Base-by-base conservation (phyloP, 2,888 invertebrate genomes). In the Punctoribates punctum region DNA sequence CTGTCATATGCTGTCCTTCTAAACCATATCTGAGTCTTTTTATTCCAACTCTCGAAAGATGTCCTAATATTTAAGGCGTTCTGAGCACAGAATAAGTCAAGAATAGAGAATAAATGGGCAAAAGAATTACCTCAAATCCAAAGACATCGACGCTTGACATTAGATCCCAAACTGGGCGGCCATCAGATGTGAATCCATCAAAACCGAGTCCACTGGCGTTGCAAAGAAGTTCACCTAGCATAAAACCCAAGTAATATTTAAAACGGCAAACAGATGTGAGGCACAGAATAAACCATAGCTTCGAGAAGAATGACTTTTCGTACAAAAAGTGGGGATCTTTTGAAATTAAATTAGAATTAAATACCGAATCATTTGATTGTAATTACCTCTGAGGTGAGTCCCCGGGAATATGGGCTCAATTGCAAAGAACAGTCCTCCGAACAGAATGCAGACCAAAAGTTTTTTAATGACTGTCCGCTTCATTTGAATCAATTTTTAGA, bases 131-230 rank as follows among this genome's bases (percentile, higher is more conserved):
- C 89, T 97, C 97, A 83, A 96, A 93, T 81, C 89, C 88, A 77
- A 90, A 85, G 78, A 95, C 90, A 83, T 95, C 90, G 57, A 97
- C 93, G 83, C 97, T 98, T 65, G 95, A 92, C 82, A 94, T 88
- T 79, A 93, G 89, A 84, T 97, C 93, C 98, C 98, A 99, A 82
- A 89, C 90, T 1, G 91, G 86, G 67, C 87, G 85, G 60, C 93
- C 94, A 78, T 90, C 86, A n/a, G 15, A 65, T 72, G 88, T 86
- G 82, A 90, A 93, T 0, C 96, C 96, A 81, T 88, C 88, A 82
- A 91, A 93, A n/a, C 93, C 94, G 82, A 98, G 88, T 0, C 98
- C 98, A 25, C 93, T 92, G 83, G 94, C 92, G 84, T 97, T 96
- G 84, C 94, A 96, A 80, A 96, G 91, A 0, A 94, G 93, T 84